These are phyloP conservation scores for Slavum lentiscoides DNA, from an alignment of 2,888 invertebrate genomes.

Conservation along the genomic window DNA sequence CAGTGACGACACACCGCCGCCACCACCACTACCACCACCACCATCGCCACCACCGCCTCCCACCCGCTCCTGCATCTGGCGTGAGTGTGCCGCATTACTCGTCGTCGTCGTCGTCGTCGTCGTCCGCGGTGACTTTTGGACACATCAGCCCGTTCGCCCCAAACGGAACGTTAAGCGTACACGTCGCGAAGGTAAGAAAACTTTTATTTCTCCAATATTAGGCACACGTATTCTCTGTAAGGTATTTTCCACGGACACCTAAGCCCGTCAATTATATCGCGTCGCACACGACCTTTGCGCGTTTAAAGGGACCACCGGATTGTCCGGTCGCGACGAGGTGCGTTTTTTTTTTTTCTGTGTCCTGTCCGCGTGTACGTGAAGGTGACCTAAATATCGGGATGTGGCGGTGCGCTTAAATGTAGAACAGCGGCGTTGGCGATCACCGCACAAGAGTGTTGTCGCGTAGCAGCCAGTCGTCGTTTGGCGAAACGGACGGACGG, in stretches of 20 bases:
- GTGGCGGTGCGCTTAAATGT: slow-evolving; percentile 33
- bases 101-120: slow-evolving; percentile 32
- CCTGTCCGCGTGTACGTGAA: slow-evolving; percentile 15
- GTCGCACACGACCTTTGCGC: no score
- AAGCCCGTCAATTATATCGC: background rate
- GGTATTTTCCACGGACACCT: background rate
- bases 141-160: slow-evolving; percentile 33
- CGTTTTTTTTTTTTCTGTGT: background rate
- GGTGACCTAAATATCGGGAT: slow-evolving; percentile 50
- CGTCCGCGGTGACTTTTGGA: slow-evolving; percentile 44
- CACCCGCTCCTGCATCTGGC: slow-evolving; percentile 12
- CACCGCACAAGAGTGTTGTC: slow-evolving; percentile 26
- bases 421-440: slow-evolving; percentile 28
- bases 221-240: background rate
- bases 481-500: slow-evolving; percentile 29
- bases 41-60: slow-evolving; percentile 16
- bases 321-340: no score
- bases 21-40: slow-evolving; percentile 20
- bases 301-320: no score
- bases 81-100: slow-evolving; percentile 44
- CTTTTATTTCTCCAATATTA: background rate
- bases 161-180: background rate
- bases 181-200: slow-evolving; percentile 36
- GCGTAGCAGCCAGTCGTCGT: slow-evolving; percentile 1
- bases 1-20: slow-evolving; percentile 47